Evolutionary conservation across 2,888 invertebrate species (phyloP).

Genomic region (Stenurella melanura): DNA sequence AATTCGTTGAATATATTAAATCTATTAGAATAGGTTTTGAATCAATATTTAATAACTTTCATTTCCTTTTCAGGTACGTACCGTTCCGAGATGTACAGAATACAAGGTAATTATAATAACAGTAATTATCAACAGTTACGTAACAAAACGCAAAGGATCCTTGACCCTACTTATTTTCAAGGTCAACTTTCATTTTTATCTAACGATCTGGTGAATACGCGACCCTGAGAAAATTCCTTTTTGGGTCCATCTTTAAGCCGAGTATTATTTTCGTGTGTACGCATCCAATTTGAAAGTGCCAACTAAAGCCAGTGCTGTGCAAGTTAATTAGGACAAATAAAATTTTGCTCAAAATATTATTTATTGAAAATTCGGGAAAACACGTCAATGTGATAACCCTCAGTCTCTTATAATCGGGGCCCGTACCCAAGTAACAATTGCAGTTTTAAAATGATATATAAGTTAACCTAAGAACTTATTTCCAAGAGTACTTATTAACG

Average conservation of each 20-base stretch:
- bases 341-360: too few relatives aligned
- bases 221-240: neutral
- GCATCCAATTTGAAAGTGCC: too few relatives aligned
- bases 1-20: slow-evolving; percentile 7
- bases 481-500: too few relatives aligned
- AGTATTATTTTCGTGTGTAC: too few relatives aligned
- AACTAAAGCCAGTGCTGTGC: too few relatives aligned
- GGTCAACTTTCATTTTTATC: slow-evolving; percentile 6
- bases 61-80: slow-evolving; percentile 25
- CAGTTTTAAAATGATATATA: too few relatives aligned
- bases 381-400: too few relatives aligned
- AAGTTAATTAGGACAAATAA: too few relatives aligned
- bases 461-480: too few relatives aligned
- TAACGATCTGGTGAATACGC: neutral
- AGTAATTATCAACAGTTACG: neutral
- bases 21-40: neutral
- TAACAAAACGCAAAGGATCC: neutral
- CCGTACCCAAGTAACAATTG: too few relatives aligned
- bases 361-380: too few relatives aligned
- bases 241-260: neutral
- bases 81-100: slow-evolving; percentile 8
- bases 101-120: slow-evolving; percentile 10
- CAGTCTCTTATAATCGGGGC: too few relatives aligned
- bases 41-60: slow-evolving; percentile 27
- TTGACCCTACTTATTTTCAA: neutral